Evolutionary conservation across 2,113 vertebrate genomes (phyloP).

Genomic region (Megaceryle maxima): DNA sequence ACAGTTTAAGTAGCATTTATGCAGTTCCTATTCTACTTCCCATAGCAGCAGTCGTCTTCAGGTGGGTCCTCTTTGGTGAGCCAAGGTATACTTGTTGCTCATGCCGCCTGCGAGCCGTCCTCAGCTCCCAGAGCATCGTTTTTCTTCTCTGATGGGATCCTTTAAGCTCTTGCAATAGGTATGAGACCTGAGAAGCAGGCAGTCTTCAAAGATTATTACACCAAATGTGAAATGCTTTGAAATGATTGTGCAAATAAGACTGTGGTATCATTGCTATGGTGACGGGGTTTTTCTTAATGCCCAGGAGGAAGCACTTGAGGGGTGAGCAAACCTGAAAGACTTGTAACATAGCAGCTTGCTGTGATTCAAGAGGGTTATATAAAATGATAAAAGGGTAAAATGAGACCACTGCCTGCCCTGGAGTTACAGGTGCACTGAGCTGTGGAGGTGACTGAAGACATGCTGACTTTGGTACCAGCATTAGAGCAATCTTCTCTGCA

Average conservation of each 20-base stretch:
- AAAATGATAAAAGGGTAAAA: background rate
- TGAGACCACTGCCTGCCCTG: background rate
- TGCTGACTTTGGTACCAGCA: background rate
- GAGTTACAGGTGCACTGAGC: rapidly evolving
- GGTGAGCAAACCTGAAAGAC: background rate
- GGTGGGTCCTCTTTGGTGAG: background rate
- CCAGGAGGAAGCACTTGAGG: background rate
- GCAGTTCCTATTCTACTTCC: constrained; percentile 35
- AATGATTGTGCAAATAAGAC: background rate
- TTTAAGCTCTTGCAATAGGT: background rate
- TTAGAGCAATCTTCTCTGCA: background rate
- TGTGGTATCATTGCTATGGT: background rate
- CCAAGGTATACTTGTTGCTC: background rate
- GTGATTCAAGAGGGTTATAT: background rate
- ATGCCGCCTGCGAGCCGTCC: background rate
- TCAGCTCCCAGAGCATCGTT: background rate
- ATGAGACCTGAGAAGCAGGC: constrained; percentile 21
- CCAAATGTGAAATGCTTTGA: background rate
- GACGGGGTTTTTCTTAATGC: background rate
- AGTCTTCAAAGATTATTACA: constrained; percentile 29
- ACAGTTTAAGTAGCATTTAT: background rate
- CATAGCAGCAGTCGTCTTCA: background rate
- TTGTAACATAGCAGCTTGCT: background rate
- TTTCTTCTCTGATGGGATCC: background rate
- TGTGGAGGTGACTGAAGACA: background rate